Evolutionary conservation across 1,140 invertebrate genomes (phyloP).

Genomic region (Druon quercuslanigerum): DNA sequence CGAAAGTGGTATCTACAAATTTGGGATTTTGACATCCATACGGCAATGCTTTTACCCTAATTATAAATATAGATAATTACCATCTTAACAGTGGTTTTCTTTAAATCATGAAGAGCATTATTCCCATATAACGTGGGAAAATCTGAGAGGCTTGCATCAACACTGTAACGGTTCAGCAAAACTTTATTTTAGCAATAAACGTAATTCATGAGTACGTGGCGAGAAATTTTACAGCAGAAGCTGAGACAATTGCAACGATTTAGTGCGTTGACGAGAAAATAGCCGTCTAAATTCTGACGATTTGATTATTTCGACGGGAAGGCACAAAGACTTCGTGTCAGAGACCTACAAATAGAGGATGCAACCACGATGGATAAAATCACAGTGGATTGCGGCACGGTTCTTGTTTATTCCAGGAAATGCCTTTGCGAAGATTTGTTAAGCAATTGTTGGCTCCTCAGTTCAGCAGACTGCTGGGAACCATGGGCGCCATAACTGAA

Average conservation of each 20-base stretch:
- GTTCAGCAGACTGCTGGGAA: conserved; percentile 40
- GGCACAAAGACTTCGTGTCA: background rate
- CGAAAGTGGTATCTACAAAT: too few relatives aligned
- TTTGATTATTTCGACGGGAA: background rate
- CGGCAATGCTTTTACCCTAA: too few relatives aligned
- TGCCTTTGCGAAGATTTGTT: conserved; percentile 49
- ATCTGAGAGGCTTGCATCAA: background rate
- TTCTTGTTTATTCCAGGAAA: conserved; percentile 53
- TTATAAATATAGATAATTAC: too few relatives aligned
- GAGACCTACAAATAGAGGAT: background rate
- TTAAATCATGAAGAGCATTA: too few relatives aligned
- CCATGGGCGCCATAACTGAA: conserved; percentile 2
- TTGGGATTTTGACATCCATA: too few relatives aligned
- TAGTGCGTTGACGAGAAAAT: background rate
- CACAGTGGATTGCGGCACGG: conserved; percentile 41
- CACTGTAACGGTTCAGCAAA: too few relatives aligned
- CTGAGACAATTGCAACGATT: background rate
- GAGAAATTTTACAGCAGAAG: background rate
- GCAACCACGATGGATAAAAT: conserved; percentile 44
- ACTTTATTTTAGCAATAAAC: too few relatives aligned
- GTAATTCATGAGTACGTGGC: background rate
- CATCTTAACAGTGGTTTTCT: too few relatives aligned
- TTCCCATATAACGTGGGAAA: background rate
- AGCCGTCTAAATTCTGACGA: background rate
- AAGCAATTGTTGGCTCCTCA: conserved; percentile 48